Conservation (phyloP, 1,140 invertebrate genomes). For the Polyergus mexicanus region DNA sequence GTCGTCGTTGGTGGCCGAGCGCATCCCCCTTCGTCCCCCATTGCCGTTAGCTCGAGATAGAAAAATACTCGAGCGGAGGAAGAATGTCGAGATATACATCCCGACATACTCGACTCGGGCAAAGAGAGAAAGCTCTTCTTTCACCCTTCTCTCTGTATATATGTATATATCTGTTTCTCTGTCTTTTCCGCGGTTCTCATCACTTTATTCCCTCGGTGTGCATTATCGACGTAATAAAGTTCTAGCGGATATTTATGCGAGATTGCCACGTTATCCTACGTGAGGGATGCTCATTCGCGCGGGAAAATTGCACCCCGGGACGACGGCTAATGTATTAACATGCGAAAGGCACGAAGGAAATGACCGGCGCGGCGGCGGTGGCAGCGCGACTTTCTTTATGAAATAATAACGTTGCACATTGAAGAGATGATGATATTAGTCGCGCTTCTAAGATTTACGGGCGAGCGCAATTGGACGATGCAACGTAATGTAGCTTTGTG, state of each 20-base stretch:
- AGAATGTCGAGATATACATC: constrained; percentile 50
- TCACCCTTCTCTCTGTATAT: background rate
- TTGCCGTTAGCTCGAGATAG: constrained; percentile 20
- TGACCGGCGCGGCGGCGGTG: constrained; percentile 25
- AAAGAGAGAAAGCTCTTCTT: constrained; percentile 17
- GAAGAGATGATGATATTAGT: constrained; percentile 65
- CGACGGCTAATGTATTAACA: constrained; percentile 63
- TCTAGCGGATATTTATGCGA: constrained; percentile 60
- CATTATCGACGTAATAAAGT: constrained; percentile 69
- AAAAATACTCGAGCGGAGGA: constrained; percentile 58
- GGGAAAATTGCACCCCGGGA: constrained; percentile 51
- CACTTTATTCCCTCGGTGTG: constrained; percentile 50
- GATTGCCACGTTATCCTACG: constrained; percentile 64
- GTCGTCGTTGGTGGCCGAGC: constrained; percentile 30
- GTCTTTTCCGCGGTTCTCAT: background rate
- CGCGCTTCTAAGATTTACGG: constrained; percentile 47
- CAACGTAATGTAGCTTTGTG: constrained; percentile 33
- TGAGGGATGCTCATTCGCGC: constrained; percentile 66
- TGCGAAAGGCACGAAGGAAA: constrained; percentile 52
- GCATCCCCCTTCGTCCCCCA: constrained; percentile 36
- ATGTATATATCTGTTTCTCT: too few species aligned
- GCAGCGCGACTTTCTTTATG: constrained; percentile 36
- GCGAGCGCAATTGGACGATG: constrained; percentile 45
- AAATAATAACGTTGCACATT: constrained; percentile 59
- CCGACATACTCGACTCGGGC: background rate